Conservation (phyloP, 2,113 vertebrate genomes). For the Pedetes capensis region DNA sequence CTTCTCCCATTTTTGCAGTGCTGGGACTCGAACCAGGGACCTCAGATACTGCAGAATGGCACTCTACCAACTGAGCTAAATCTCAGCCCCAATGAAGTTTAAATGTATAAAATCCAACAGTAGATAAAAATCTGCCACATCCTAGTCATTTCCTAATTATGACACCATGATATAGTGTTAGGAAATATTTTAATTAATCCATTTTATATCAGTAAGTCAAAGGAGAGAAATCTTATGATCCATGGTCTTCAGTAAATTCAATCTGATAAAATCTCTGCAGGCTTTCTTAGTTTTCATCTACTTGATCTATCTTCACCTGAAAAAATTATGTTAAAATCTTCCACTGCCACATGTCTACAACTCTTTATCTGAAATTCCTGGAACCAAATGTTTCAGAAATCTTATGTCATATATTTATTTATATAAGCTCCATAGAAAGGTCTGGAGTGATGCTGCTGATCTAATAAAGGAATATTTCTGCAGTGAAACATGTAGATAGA, state of each 20-base stretch:
- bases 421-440: neutral
- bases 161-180: neutral
- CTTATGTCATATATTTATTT: neutral
- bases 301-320: neutral
- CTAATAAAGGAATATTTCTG: neutral
- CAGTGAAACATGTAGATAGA: neutral
- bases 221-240: neutral
- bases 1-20: too few species aligned
- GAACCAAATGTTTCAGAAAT: conserved; percentile 28
- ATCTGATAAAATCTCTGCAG: neutral
- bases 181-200: conserved; percentile 11
- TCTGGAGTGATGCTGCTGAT: neutral
- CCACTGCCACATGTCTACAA: neutral
- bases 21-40: too few species aligned
- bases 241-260: neutral
- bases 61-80: too few species aligned
- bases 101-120: conserved; percentile 29
- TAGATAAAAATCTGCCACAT: neutral
- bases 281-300: neutral
- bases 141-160: neutral
- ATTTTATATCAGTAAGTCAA: neutral
- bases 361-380: neutral
- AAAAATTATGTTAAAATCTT: neutral
- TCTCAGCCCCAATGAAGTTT: too few species aligned
- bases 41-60: too few species aligned